Conservation (phyloP, 2,888 invertebrate genomes). For the Lasioglossum morio region DNA sequence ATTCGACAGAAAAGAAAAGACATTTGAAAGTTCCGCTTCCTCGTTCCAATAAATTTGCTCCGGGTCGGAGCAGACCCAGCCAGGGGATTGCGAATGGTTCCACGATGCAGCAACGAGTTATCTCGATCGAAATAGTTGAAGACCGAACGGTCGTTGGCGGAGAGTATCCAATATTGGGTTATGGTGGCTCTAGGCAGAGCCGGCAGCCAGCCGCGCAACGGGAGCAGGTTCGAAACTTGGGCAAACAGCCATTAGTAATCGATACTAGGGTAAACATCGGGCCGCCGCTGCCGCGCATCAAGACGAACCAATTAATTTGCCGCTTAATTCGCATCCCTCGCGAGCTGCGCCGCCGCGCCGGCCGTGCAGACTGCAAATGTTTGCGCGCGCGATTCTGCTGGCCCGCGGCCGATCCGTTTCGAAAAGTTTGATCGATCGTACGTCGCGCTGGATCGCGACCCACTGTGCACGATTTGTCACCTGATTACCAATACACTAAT, state of each 20-base stretch:
- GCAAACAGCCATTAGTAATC: conserved; percentile 70
- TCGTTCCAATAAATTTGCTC: too few species aligned
- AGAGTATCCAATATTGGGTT: conserved; percentile 22
- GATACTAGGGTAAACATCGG: conserved; percentile 67
- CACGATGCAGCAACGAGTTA: neutral
- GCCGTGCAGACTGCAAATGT: conserved; percentile 19
- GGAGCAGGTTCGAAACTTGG: conserved; percentile 57
- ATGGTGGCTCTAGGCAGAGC: conserved; percentile 56
- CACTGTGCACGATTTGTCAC: neutral
- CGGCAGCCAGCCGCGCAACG: conserved; percentile 42
- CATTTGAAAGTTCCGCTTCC: too few species aligned
- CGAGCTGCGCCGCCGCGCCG: neutral
- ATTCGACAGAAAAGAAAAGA: too few species aligned
- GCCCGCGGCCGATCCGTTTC: neutral
- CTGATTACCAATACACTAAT: neutral
- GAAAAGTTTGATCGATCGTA: conserved; percentile 8
- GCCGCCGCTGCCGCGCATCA: conserved; percentile 15
- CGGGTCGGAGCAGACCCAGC: neutral
- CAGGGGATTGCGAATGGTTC: neutral
- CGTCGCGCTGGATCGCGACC: neutral
- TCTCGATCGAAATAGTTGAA: neutral
- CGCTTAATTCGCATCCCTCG: conserved; percentile 45
- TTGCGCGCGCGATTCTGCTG: conserved; percentile 16
- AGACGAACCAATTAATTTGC: conserved; percentile 66
- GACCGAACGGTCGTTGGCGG: neutral